Conservation (phyloP, 1,140 invertebrate species). For the Dendrolimus punctatus region DNA sequence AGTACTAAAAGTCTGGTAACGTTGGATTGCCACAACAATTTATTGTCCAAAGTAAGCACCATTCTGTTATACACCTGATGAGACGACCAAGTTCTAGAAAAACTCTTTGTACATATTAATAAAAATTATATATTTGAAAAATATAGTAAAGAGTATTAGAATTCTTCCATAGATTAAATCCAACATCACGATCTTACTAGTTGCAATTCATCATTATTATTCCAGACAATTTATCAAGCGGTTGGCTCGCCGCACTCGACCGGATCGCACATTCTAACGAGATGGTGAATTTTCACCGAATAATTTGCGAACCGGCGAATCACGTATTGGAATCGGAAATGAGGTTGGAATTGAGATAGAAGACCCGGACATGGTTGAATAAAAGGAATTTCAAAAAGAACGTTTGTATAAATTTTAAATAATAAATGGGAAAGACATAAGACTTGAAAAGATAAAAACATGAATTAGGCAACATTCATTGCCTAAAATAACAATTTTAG, state of each 20-base stretch:
- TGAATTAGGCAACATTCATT: too few species aligned
- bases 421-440: not conserved
- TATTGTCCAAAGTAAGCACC: too few species aligned
- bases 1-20: too few species aligned
- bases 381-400: conserved; percentile 33
- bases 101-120: not conserved
- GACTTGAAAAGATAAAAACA: too few species aligned
- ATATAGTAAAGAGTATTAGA: conserved; percentile 16
- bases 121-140: not conserved
- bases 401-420: conserved; percentile 3
- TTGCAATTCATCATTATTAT: conserved; percentile 72
- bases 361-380: conserved; percentile 55
- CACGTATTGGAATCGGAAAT: conserved; percentile 68
- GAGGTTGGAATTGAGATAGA: conserved; percentile 68
- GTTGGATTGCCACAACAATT: too few species aligned
- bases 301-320: conserved; percentile 69
- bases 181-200: conserved; percentile 50
- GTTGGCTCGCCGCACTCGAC: conserved; percentile 59
- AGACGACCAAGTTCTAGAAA: not conserved
- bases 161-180: conserved; percentile 49
- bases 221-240: conserved; percentile 71
- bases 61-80: too few species aligned
- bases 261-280: conserved; percentile 68
- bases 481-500: too few species aligned
- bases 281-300: conserved; percentile 70